Evolutionary conservation across 2,888 invertebrate genomes (phyloP), one percentile per base, ranked within the genome.

Genomic region (Thymelicus lineola): DNA sequence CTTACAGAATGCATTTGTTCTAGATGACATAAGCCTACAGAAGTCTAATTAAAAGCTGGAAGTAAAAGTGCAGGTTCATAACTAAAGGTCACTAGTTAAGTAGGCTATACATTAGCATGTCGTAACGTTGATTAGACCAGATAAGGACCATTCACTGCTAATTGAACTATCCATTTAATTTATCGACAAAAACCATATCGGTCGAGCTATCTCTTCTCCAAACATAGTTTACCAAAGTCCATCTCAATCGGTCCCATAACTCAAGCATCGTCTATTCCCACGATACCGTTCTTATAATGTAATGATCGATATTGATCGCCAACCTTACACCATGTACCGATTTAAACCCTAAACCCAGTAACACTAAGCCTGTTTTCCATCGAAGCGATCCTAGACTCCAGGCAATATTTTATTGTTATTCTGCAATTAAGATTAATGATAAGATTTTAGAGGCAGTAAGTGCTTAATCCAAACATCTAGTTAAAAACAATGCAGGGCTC

Each of bases 401-500:
- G 84, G 87, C 87, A 86, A 91, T 91, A 92, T 91, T 91, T 93
- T 93, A 93, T 92, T 91, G 90, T 91, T 90, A 92, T 91, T 91
- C 91, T 79, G 86, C 93, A 92, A 93, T 93, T 93, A 93, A 93
- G 93, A 93, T 93, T 91, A 90, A 93, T 93, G 93, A 93, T 93
- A 93, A 93, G 86, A 86, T 86, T 90, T 87, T 86, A 86, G 87
- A 88, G 85, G 86, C 82, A 89, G 85, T 91, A 91, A 92, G 92
- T 91, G 90, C 91, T 93, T 91, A 93, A 91, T 93, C 86, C 90
- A 89, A 91, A 90, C 87, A 91, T 89, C 90, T 88, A 87, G 89
- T 91, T 90, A 87, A 86, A 90, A 86, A 84, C 84, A 79, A 82
- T 80, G 79, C 62, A 73, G 82, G 81, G 79, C 80, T 85, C 77